phyloP scores from a whole-genome alignment of 2,113 vertebrate genomes.

The Etheostoma cragini region DNA sequence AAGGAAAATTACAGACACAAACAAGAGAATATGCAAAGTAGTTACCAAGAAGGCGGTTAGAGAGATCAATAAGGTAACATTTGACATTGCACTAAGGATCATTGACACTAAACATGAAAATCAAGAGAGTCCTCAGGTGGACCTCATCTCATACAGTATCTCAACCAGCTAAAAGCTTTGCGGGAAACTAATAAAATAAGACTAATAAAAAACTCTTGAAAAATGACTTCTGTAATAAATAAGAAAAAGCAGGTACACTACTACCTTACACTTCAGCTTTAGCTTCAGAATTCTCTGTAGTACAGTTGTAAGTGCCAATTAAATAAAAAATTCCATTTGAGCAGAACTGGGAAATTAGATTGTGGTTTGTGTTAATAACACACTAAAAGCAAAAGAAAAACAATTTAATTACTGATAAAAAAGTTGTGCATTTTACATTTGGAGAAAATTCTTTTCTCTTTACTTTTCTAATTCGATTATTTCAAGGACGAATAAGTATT shows the following conservation, averaged over 20 bases:
- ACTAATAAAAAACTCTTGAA: constrained; percentile 14
- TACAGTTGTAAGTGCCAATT: background rate
- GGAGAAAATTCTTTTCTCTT: constrained; percentile 31
- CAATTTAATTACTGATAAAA: background rate
- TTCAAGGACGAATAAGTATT: constrained; percentile 92
- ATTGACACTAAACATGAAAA: background rate
- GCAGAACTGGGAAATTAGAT: constrained; percentile 1
- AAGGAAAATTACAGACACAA: constrained; percentile 19
- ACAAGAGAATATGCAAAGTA: constrained; percentile 7
- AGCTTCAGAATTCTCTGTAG: background rate
- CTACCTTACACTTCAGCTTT: background rate
- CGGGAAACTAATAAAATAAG: background rate
- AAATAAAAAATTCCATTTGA: constrained; percentile 9
- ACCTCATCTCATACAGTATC: constrained; percentile 3
- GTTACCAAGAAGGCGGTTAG: background rate
- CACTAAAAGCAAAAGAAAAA: background rate
- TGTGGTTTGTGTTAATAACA: background rate
- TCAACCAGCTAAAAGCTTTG: constrained; percentile 8
- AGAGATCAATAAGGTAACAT: constrained; percentile 9
- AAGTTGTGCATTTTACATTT: constrained; percentile 19
- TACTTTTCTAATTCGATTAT: constrained; percentile 83
- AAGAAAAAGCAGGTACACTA: constrained; percentile 9
- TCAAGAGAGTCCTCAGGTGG: background rate
- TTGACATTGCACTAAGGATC: background rate
- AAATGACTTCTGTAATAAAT: background rate